Percentiles rank a stretch among this genome's conserved stretches.
Evolutionary conservation across 2,797 vertebrate species (phyloP).

Genomic region (Aythya fuligula): DNA sequence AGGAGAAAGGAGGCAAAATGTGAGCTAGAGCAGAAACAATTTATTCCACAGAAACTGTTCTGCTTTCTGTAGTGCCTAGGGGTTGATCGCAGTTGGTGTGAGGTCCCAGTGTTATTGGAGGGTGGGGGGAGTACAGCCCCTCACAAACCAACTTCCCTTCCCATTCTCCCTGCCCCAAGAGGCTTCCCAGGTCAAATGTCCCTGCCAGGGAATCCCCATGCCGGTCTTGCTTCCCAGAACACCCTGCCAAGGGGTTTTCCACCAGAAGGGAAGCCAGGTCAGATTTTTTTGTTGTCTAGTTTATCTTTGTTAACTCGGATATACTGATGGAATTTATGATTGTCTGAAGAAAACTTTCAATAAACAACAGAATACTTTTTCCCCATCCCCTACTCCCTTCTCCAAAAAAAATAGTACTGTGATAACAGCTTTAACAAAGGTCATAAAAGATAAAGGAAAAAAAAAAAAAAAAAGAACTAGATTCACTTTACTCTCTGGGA

Average conservation of each 20-base stretch:
- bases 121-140: neutral
- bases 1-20: neutral
- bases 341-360: neutral
- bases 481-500: neutral
- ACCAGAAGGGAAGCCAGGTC: neutral
- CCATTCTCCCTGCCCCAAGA: accelerated
- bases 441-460: neutral
- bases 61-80: neutral
- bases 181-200: neutral
- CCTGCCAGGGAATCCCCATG: neutral
- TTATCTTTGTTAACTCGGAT: neutral
- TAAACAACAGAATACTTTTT: neutral
- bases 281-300: neutral
- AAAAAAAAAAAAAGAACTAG: neutral
- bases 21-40: neutral
- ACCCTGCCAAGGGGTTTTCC: neutral
- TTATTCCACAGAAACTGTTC: neutral
- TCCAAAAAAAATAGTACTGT: neutral
- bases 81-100: accelerated
- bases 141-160: neutral
- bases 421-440: neutral
- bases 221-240: neutral
- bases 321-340: neutral
- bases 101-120: neutral
- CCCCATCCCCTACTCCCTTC: neutral